Base-by-base conservation (phyloP, 2,113 vertebrate species). In the Caranx ignobilis region DNA sequence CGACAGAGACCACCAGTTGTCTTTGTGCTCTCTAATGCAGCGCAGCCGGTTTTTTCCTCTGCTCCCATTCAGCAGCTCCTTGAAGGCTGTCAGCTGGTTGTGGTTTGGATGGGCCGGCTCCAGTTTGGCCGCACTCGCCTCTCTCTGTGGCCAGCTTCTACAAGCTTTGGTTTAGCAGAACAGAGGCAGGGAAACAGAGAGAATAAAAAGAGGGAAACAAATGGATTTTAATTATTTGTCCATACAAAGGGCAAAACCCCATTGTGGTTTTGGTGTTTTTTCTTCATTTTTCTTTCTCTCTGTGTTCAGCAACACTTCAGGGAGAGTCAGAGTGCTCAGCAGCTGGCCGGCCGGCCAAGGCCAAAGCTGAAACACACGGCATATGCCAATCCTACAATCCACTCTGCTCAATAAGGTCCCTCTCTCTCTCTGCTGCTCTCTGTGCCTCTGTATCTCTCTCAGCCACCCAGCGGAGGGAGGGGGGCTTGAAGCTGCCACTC, bases 211-310 rank as follows among this genome's bases (percentile, higher is more conserved):
- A 52, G 87, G 75, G 67, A 81, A 89, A 84, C 83, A 76, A 93
- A 91, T 83, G 76, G 82, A 81, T 93, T 93, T 87, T 91, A 93
- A 93, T 93, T 92, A 93, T 86, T 91, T 81, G 63, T 76, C 78
- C 87, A 86, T 43, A 88, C 88, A 91, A 90, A 90, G 89, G 82
- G 77, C 67, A 86, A 77, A 77, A 73, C 43, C 70, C 83, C 83
- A 77, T 81, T 90, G 91, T 89, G 91, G 81, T 77, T 90, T 35
- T 75, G 61, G 43, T 82, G 72, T 85, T 75, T 84, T 57, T 66
- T 81, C 72, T 83, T 35, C 48, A 59, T 74, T 77, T 82, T 32
- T 87, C 54, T 32, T 66, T 62, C 45, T 60, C 32, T 56, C 75
- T 87, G 48, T 86, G 80, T 85, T 75, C 69, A 69, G 79, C 61